Evolutionary conservation across 2,888 invertebrate genomes (phyloP), one percentile per base, ranked within the genome.

Genomic region (Amorpha juglandis): DNA sequence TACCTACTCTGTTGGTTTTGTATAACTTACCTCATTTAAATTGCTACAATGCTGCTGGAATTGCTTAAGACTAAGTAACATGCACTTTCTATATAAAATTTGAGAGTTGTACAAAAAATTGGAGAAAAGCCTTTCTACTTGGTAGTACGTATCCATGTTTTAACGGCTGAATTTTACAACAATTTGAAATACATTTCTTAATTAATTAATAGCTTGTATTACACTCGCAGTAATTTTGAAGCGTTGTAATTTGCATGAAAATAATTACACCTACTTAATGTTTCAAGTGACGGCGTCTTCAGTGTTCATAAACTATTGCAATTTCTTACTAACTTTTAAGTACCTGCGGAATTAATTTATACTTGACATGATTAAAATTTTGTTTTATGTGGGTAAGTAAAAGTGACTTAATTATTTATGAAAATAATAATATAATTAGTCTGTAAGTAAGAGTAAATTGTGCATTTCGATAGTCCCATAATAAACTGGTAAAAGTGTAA

Each of bases 161-260:
- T 8, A 38, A 14, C 35, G 50, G 3, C 11, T 6, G 33, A 11
- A 55, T 38, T 38, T 55, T 19, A 47, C 8, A 7, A 50, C 48
- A 63, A 48, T 48, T 50, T 47, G 33, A 63, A 50, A 50, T 14
- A 33, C 47, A 33, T 63, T 47, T 9, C 48, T 48, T 27, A 47
- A 33, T 63, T 63, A 63, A 63, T 48, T 14, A 63, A 63, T 48
- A 47, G 48, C 63, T 63, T 47, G 50, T 63, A n/a, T 48, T 63
- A 63, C 63, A 63, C 27, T 48, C 47, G 48, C 14, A 21, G 33
- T 50, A 1, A 63, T 47, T 50, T 33, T 33, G 19, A 50, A 48
- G n/a, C 47, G 9, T 21, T 42, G 21, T 45, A 48, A 62, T n/a
- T 63, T 48, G 47, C 42, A 63, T 48, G 48, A 42, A 55, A 38